These are phyloP conservation scores for Cathartes aura DNA, from an alignment of 2,113 vertebrate genomes.

Conservation along the genomic window DNA sequence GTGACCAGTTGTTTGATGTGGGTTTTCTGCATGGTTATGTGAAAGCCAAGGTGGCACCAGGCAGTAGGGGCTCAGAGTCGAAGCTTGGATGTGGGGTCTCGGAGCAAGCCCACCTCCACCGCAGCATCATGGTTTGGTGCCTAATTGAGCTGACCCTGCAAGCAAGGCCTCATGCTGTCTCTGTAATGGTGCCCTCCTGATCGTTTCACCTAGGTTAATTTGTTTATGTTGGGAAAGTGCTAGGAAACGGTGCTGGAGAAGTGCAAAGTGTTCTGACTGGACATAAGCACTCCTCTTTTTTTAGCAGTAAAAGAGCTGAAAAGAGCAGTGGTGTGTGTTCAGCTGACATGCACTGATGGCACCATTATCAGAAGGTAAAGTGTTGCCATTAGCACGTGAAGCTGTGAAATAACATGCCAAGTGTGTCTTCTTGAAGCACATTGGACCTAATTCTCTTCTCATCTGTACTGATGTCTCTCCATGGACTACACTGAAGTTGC, in stretches of 20 bases:
- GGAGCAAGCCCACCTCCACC: neutral
- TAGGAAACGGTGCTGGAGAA: neutral
- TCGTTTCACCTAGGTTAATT: neutral
- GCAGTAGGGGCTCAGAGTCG: too few relatives aligned
- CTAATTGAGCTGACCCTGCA: neutral
- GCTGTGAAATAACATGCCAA: neutral
- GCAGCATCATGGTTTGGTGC: neutral
- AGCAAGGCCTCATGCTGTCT: neutral
- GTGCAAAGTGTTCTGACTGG: neutral
- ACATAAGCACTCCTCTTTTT: fast-evolving
- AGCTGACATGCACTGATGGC: neutral
- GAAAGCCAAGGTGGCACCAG: neutral
- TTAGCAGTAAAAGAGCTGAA: neutral
- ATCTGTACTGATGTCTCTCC: neutral
- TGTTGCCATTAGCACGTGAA: neutral
- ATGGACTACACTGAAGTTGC: neutral
- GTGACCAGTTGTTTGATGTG: neutral
- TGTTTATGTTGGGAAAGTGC: neutral
- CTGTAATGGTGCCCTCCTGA: neutral
- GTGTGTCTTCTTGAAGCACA: neutral
- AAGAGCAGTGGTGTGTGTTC: fast-evolving
- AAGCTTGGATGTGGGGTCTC: neutral
- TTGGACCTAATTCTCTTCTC: neutral
- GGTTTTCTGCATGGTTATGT: neutral
- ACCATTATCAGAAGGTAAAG: neutral